A percentile compares a stretch with the other conserved stretches of the same genome.
Conservation (phyloP, 2,113 vertebrate genomes). For the Pachypanchax playfairii region DNA sequence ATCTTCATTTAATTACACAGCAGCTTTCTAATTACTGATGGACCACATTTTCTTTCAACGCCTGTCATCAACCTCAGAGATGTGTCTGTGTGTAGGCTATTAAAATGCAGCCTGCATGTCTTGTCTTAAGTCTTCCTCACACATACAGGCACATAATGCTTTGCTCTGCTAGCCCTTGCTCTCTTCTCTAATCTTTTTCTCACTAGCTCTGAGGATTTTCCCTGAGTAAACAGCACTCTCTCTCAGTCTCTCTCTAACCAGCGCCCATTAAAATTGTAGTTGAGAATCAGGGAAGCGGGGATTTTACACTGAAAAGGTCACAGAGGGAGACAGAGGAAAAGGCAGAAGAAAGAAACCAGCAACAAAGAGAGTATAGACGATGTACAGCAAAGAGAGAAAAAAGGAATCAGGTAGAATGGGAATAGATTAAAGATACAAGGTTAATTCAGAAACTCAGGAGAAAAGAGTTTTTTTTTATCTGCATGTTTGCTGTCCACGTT, state of each 20-base stretch:
- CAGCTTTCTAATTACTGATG: constrained; percentile 26
- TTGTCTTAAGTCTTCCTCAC: constrained; percentile 51
- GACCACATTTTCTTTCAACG: constrained; percentile 30
- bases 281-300: constrained; percentile 46
- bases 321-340: constrained; percentile 43
- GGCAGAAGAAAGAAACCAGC: constrained; percentile 35
- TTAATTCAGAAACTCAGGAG: constrained; percentile 21
- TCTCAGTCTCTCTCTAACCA: constrained; percentile 18
- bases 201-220: constrained; percentile 55
- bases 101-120: constrained; percentile 52
- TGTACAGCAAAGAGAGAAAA: constrained; percentile 44
- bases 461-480: constrained; percentile 21
- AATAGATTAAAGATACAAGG: constrained; percentile 7
- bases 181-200: constrained; percentile 59
- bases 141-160: constrained; percentile 29
- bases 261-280: constrained; percentile 51
- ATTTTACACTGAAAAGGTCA: constrained; percentile 70
- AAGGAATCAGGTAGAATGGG: constrained; percentile 41
- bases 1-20: constrained; percentile 32
- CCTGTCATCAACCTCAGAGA: constrained; percentile 44
- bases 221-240: constrained; percentile 51
- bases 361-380: constrained; percentile 46
- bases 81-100: constrained; percentile 25
- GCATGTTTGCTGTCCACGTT: constrained; percentile 13
- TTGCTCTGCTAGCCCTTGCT: constrained; percentile 38